phyloP scores from a whole-genome alignment of 2,113 vertebrate genomes.

The Chlorodrepanis virens region DNA sequence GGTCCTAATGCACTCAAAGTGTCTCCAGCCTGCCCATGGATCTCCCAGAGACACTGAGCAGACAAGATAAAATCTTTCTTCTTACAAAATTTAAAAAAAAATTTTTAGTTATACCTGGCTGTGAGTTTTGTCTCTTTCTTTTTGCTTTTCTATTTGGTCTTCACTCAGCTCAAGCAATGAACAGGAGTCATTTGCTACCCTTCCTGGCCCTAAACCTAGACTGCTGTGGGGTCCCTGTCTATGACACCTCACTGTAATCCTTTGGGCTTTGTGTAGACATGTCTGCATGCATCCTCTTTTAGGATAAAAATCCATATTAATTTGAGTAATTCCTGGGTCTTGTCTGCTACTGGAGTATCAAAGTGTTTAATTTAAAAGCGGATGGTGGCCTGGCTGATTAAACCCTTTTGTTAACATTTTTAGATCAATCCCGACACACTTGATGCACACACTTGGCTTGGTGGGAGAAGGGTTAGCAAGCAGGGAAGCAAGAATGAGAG shows the following conservation, averaged over 20 bases:
- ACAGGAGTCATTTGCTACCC: not conserved
- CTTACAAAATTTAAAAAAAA: not conserved
- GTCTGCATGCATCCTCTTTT: not conserved
- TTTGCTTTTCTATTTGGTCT: not conserved
- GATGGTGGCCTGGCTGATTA: not conserved
- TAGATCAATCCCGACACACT: fast-evolving
- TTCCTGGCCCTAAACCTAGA: not conserved
- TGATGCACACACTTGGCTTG: not conserved
- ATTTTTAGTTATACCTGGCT: not conserved
- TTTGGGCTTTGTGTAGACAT: fast-evolving
- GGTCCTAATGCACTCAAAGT: not conserved
- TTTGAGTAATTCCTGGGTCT: not conserved
- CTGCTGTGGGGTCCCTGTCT: not conserved
- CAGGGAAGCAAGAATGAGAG: not conserved
- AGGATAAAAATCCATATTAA: not conserved
- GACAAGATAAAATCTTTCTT: not conserved
- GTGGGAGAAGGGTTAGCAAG: not conserved
- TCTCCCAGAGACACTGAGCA: not conserved
- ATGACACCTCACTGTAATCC: not conserved
- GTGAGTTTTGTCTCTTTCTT: not conserved
- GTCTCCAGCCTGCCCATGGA: not conserved
- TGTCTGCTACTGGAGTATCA: not conserved
- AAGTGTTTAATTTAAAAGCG: not conserved
- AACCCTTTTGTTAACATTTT: not conserved
- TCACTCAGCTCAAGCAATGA: not conserved